Conservation (phyloP, 2,113 vertebrate genomes). For the Amazona guildingii region DNA sequence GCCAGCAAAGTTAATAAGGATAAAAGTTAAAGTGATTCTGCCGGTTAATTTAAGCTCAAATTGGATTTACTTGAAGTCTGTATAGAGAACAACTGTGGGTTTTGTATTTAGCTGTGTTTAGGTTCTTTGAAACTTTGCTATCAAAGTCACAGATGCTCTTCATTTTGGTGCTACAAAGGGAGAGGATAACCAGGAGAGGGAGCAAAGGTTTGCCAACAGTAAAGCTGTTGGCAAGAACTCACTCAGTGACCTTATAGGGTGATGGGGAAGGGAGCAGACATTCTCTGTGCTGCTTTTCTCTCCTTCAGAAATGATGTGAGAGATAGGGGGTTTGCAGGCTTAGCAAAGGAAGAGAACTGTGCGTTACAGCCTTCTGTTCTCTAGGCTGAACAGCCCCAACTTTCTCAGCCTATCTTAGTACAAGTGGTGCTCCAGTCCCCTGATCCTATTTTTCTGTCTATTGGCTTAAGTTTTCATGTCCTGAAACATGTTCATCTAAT, state of each 20-base stretch:
- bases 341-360: background rate
- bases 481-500: background rate
- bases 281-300: background rate
- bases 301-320: background rate
- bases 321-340: background rate
- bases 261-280: background rate
- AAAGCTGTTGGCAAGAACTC: background rate
- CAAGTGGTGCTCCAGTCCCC: too few species aligned
- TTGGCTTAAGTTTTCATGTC: background rate
- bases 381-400: too few species aligned
- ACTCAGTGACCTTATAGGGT: background rate
- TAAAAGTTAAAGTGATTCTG: background rate
- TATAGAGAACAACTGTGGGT: background rate
- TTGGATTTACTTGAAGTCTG: background rate
- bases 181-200: constrained; percentile 35
- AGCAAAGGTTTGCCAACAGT: background rate
- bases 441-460: background rate
- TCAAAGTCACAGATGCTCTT: background rate
- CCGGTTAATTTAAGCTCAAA: background rate
- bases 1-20: background rate
- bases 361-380: background rate
- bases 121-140: background rate
- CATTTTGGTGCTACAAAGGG: background rate
- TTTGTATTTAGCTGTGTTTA: background rate
- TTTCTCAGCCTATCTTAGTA: too few species aligned